Evolutionary conservation across 2,113 vertebrate genomes (phyloP).

Genomic region (Dendrocopos noguchii): DNA sequence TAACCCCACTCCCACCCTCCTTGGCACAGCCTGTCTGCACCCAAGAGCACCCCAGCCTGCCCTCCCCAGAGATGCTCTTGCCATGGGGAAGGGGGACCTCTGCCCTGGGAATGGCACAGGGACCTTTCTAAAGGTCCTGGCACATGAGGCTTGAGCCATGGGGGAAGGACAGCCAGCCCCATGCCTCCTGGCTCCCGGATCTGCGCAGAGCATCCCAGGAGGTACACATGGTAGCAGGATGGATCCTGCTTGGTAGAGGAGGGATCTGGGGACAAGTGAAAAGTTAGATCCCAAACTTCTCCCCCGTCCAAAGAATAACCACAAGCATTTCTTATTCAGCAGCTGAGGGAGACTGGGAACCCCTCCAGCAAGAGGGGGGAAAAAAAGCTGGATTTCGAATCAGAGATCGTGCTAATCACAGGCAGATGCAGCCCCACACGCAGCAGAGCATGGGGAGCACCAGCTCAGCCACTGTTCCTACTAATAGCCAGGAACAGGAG

Average conservation of each 20-base stretch:
- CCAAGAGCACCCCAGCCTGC: neutral
- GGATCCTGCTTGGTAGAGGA: fast-evolving
- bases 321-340: conserved; percentile 12
- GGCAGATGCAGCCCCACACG: neutral
- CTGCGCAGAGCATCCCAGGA: neutral
- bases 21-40: neutral
- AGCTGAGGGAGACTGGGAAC: conserved; percentile 1
- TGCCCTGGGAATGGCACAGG: neutral
- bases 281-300: neutral
- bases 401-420: neutral
- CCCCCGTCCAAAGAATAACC: neutral
- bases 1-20: neutral
- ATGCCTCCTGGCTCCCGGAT: neutral
- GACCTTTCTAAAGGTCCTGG: neutral
- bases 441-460: neutral
- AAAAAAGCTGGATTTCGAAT: conserved; percentile 24
- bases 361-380: neutral
- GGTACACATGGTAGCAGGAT: fast-evolving
- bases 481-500: fast-evolving
- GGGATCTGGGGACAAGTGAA: neutral
- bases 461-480: neutral
- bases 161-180: neutral
- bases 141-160: fast-evolving
- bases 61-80: neutral
- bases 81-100: neutral